Conservation (phyloP, 2,888 invertebrate species). For the Drosophila atripex region DNA sequence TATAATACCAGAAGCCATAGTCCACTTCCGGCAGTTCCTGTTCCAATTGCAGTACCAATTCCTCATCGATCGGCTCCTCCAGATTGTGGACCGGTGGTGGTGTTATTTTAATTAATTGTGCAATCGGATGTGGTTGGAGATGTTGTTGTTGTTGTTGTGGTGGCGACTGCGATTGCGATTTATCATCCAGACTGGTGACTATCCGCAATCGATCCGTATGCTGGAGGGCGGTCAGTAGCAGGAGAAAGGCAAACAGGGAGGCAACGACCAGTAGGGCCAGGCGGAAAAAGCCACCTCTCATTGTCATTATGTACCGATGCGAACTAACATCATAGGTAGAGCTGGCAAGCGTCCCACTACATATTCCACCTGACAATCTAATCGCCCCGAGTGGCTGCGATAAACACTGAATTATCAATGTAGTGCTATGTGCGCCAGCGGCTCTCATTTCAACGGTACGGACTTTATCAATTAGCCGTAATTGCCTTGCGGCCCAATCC, state of each 20-base stretch:
- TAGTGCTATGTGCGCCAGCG: background rate
- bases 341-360: background rate
- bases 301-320: slow-evolving; percentile 48
- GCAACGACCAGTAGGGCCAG: slow-evolving; percentile 45
- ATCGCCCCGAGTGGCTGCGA: slow-evolving; percentile 28
- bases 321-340: slow-evolving; percentile 11
- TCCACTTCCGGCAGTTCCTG: slow-evolving; percentile 63
- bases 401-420: slow-evolving; percentile 14
- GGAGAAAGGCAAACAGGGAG: slow-evolving; percentile 38
- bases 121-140: background rate
- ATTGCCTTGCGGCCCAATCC: slow-evolving; percentile 13
- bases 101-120: background rate
- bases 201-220: slow-evolving; percentile 12
- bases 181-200: background rate
- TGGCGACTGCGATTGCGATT: background rate
- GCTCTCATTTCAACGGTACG: background rate
- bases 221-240: slow-evolving; percentile 41
- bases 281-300: slow-evolving; percentile 47
- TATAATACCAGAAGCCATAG: slow-evolving; percentile 60
- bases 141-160: background rate
- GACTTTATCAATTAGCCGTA: slow-evolving; percentile 13
- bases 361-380: slow-evolving; percentile 25
- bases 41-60: slow-evolving; percentile 58
- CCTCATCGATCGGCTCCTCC: slow-evolving; percentile 53
- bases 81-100: slow-evolving; percentile 1